Evolutionary conservation across 1,140 invertebrate genomes (phyloP).

Genomic region (Euborellia annulipes): DNA sequence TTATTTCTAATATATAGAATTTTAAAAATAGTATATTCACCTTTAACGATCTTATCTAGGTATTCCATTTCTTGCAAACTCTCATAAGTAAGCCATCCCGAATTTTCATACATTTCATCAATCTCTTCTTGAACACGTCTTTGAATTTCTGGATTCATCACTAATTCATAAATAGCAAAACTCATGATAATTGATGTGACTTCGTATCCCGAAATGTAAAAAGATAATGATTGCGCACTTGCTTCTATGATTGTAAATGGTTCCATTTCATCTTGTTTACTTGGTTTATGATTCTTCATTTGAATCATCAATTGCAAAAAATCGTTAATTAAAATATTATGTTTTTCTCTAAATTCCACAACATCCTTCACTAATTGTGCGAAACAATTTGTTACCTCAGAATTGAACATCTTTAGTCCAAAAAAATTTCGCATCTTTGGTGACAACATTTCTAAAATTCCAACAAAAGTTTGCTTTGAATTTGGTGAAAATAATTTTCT

Average conservation of each 20-base stretch:
- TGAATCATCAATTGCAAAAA: conserved; percentile 1
- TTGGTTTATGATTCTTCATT: neutral
- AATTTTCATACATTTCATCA: conserved; percentile 14
- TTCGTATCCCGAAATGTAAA: neutral
- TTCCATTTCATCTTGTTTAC: neutral
- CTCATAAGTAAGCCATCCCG: conserved; percentile 20
- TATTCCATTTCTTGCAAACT: conserved; percentile 21
- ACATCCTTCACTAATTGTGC: neutral
- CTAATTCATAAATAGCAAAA: neutral
- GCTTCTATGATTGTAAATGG: too few species aligned
- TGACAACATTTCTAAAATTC: too few species aligned
- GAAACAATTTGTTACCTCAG: conserved; percentile 4
- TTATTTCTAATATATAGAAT: neutral
- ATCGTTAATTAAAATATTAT: neutral
- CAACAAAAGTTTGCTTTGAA: too few species aligned
- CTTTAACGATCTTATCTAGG: conserved; percentile 21
- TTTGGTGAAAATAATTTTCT: neutral
- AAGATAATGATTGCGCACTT: too few species aligned
- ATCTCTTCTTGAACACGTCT: conserved; percentile 25
- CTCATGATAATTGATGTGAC: neutral
- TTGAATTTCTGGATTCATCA: conserved; percentile 16
- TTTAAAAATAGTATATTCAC: conserved; percentile 9
- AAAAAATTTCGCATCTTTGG: too few species aligned
- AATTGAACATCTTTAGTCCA: conserved; percentile 1
- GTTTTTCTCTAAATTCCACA: conserved; percentile 1